These are phyloP conservation scores for Lasiurus cinereus DNA, from an alignment of 2,113 vertebrate genomes.

Conservation along the genomic window DNA sequence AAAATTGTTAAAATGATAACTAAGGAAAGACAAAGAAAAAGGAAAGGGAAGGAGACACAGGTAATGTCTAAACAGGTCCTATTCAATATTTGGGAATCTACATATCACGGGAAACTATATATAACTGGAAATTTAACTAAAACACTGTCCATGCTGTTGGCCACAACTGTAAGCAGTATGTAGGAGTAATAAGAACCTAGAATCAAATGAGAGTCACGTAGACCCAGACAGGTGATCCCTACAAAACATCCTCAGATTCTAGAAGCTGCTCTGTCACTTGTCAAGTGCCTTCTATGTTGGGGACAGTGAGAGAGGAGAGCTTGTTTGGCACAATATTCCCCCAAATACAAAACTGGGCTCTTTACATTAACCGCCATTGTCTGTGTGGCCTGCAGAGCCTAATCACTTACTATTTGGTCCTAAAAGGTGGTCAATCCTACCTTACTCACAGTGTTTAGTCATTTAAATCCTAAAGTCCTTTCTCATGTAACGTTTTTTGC, in stretches of 20 bases:
- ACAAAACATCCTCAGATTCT: background rate
- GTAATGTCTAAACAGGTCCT: background rate
- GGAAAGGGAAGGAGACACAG: background rate
- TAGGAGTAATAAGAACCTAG: background rate
- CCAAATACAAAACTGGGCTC: background rate
- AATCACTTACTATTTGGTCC: too few species aligned
- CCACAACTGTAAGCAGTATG: background rate
- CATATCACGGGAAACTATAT: background rate
- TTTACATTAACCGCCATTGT: background rate
- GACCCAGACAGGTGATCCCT: background rate
- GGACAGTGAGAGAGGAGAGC: background rate
- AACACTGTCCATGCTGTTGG: rapidly evolving
- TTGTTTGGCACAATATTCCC: background rate
- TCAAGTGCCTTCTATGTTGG: background rate
- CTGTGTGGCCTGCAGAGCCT: too few species aligned
- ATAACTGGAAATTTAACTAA: background rate
- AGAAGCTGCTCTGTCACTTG: background rate
- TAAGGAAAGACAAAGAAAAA: background rate
- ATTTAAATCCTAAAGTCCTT: background rate
- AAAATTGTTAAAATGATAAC: background rate
- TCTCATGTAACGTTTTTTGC: background rate
- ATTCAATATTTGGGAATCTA: background rate
- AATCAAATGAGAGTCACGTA: background rate
- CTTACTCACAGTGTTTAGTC: too few species aligned
- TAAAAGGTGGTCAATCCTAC: too few species aligned